These are phyloP conservation scores for Atherix ibis DNA, from an alignment of 2,888 invertebrate genomes.

Conservation along the genomic window DNA sequence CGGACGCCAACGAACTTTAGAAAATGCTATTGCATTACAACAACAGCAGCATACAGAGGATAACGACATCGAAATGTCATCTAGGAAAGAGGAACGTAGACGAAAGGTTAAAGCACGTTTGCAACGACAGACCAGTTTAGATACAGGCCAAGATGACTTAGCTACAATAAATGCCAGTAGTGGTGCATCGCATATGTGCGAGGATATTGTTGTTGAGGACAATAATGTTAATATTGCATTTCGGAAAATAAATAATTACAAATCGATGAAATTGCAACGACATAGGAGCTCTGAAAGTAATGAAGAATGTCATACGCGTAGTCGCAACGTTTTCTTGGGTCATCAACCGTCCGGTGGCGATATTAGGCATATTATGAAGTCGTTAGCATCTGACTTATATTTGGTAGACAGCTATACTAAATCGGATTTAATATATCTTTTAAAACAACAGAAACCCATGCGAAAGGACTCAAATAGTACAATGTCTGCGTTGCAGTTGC, in stretches of 20 bases:
- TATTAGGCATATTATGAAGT: constrained; percentile 9
- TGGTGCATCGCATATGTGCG: constrained; percentile 1
- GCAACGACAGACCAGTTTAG: constrained; percentile 27
- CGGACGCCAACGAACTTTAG: too few species aligned
- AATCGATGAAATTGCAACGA: constrained; percentile 26
- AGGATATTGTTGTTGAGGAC: constrained; percentile 5
- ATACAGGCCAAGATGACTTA: constrained; percentile 14
- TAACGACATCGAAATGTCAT: neutral
- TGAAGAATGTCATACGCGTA: constrained; percentile 18
- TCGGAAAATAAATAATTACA: constrained; percentile 9
- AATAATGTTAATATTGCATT: neutral
- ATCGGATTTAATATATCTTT: constrained; percentile 22
- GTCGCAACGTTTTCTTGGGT: constrained; percentile 1
- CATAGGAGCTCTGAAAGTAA: constrained; percentile 32
- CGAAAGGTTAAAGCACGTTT: constrained; percentile 13
- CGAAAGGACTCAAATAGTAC: constrained; percentile 44
- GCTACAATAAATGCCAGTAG: neutral
- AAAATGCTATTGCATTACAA: constrained; percentile 1
- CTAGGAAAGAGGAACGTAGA: neutral
- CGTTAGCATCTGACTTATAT: constrained; percentile 25
- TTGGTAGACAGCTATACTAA: constrained; percentile 31
- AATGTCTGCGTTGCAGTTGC: constrained; percentile 45
- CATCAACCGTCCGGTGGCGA: constrained; percentile 7
- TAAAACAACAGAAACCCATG: constrained; percentile 32
- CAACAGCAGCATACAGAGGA: constrained; percentile 2